Evolutionary conservation across 1,140 invertebrate species (phyloP), one percentile per base, ranked within the genome.

Genomic region (Bicyclus anynana): DNA sequence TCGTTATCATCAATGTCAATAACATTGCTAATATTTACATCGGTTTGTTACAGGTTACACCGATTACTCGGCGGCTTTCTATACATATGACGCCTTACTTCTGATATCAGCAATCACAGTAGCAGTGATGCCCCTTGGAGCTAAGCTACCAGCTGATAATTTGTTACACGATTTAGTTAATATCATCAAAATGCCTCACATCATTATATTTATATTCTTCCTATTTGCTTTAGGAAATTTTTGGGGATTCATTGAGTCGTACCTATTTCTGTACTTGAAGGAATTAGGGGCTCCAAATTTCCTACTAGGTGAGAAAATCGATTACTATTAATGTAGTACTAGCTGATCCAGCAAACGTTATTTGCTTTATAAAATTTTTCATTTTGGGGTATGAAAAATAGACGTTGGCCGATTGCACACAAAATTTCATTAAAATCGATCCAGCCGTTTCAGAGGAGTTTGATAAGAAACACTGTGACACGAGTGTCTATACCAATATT

Each of bases 181-280:
- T 69, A 91, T 94, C n/a, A 89, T 94, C 26, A 92, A 92, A 80
- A 92, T 94, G 90, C 93, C 93, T 7, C 92, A 94, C 72, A 91
- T 95, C 14, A 93, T 93, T 23, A 89, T 94, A 12, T 95, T 95
- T 72, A 92, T 96, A 62, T 90, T 94, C 59, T 94, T 95, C 72
- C 88, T 95, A 12, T 95, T 95, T 72, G 89, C 93, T 13, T 79
- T 95, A 16, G 95, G 94, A 35, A 94, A 93, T 73, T 92, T 94
- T 75, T 96, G 94, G 94, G 95, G 95, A 20, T 96, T 96, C 76
- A 94, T 96, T 26, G 95, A 96, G 83, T 95, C 94, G 9, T 97
- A 94, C 74, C 85, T 97, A 0, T 97, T 96, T 76, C 90, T 96
- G 59, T 96, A 95, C 82, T 90, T 97, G 27, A 94, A 93, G 80